Evolutionary conservation across 2,888 invertebrate species (phyloP).

Genomic region (Orthosia incerta): DNA sequence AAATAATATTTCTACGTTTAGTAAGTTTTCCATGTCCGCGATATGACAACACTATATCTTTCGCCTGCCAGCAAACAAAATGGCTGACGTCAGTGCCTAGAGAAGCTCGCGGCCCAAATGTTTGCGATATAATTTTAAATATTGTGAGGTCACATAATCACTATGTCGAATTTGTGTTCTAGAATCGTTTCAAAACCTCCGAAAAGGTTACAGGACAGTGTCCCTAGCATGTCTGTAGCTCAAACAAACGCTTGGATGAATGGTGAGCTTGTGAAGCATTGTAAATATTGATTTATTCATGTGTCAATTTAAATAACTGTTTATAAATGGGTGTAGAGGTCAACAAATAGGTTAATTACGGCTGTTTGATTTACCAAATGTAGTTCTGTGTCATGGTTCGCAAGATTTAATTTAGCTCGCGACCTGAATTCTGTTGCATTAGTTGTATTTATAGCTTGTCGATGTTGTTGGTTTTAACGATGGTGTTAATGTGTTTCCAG

Average conservation of each 20-base stretch:
- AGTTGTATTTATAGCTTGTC: constrained; percentile 25
- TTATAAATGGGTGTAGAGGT: constrained; percentile 67
- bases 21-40: constrained; percentile 29
- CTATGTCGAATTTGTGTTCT: constrained; percentile 94
- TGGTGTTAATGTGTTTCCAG: constrained; percentile 83
- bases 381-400: constrained; percentile 63
- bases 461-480: constrained; percentile 30
- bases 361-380: constrained; percentile 51
- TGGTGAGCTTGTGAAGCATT: constrained; percentile 91
- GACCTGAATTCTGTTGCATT: constrained; percentile 50
- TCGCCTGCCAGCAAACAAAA: constrained; percentile 72
- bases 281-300: constrained; percentile 80
- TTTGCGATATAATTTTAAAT: constrained; percentile 73
- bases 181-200: constrained; percentile 94
- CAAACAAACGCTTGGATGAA: constrained; percentile 97
- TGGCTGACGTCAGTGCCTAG: constrained; percentile 77
- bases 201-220: constrained; percentile 94
- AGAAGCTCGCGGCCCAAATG: constrained; percentile 73
- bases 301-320: constrained; percentile 67
- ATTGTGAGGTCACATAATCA: constrained; percentile 67
- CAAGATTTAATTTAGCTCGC: constrained; percentile 59
- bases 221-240: constrained; percentile 94
- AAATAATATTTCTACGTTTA: not conserved
- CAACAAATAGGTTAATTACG: constrained; percentile 67
- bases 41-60: constrained; percentile 46